These are phyloP conservation scores for Caenorhabditis panamensis DNA, from an alignment of 2,888 invertebrate genomes.

Conservation along the genomic window DNA sequence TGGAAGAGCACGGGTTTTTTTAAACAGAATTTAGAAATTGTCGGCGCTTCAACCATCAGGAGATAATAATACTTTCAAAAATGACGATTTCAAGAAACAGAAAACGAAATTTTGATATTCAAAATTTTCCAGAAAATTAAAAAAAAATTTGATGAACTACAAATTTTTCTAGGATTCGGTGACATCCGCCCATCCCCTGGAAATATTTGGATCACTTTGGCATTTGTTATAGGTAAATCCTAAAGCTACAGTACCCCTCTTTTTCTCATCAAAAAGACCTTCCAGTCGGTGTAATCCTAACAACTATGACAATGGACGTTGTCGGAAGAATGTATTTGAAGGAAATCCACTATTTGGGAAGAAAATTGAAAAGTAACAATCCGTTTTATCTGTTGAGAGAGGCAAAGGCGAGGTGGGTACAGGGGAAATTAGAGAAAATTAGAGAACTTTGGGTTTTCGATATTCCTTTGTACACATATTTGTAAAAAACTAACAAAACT, in stretches of 20 bases:
- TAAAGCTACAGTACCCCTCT: too few species aligned
- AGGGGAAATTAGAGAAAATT: neutral
- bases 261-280: too few species aligned
- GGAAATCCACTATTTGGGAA: constrained; percentile 80
- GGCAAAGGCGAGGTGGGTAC: constrained; percentile 76
- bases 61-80: too few species aligned
- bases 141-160: neutral
- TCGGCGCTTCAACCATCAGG: too few species aligned
- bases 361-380: constrained; percentile 80
- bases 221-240: constrained; percentile 59
- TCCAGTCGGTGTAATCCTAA: constrained; percentile 78
- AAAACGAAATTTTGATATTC: too few species aligned
- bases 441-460: too few species aligned
- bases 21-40: too few species aligned
- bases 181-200: constrained; percentile 77
- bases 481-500: too few species aligned
- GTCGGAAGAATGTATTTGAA: constrained; percentile 80
- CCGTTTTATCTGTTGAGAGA: constrained; percentile 80
- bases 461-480: too few species aligned
- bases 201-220: constrained; percentile 71
- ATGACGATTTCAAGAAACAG: too few species aligned
- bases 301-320: constrained; percentile 81
- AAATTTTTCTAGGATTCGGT: constrained; percentile 74
- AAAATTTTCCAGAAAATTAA: neutral
- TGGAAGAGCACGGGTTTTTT: too few species aligned